phyloP scores from a whole-genome alignment of 2,113 vertebrate genomes.

The Amphiprion ocellaris region DNA sequence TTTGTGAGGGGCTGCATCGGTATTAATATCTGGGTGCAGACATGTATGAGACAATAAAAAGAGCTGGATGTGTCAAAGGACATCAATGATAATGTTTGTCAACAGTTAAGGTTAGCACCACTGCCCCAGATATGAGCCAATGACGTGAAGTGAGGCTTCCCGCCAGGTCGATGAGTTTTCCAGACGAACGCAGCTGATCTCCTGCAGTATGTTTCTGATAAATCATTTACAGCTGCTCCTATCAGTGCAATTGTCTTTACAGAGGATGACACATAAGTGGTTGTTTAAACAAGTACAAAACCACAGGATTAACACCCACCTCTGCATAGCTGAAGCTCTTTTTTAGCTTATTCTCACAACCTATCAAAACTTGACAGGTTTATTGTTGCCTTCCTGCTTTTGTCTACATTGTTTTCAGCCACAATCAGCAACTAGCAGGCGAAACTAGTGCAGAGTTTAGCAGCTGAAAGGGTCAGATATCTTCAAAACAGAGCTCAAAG shows the following conservation, averaged over 20 bases:
- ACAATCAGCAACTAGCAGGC: too few species aligned
- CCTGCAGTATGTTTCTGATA: background rate
- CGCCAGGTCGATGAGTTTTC: background rate
- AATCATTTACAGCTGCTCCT: background rate
- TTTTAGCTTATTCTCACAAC: too few species aligned
- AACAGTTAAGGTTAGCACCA: slow-evolving; percentile 45
- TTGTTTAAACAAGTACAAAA: background rate
- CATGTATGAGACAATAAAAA: slow-evolving; percentile 1
- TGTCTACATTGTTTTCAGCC: too few species aligned
- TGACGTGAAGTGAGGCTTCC: background rate
- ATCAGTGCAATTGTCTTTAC: too few species aligned
- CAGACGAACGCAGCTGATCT: background rate
- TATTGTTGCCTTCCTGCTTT: too few species aligned
- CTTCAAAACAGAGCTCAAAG: too few species aligned
- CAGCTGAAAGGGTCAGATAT: too few species aligned
- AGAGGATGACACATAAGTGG: too few species aligned
- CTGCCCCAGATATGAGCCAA: slow-evolving; percentile 27
- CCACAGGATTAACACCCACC: background rate
- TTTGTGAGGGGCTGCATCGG: background rate
- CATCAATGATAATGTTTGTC: slow-evolving; percentile 21
- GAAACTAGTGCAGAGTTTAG: too few species aligned
- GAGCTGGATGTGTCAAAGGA: background rate
- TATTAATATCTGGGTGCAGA: slow-evolving; percentile 9
- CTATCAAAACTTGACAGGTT: too few species aligned
- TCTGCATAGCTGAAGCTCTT: too few species aligned